Evolutionary conservation across 2,113 vertebrate genomes (phyloP).

Genomic region (Globicephala melas): DNA sequence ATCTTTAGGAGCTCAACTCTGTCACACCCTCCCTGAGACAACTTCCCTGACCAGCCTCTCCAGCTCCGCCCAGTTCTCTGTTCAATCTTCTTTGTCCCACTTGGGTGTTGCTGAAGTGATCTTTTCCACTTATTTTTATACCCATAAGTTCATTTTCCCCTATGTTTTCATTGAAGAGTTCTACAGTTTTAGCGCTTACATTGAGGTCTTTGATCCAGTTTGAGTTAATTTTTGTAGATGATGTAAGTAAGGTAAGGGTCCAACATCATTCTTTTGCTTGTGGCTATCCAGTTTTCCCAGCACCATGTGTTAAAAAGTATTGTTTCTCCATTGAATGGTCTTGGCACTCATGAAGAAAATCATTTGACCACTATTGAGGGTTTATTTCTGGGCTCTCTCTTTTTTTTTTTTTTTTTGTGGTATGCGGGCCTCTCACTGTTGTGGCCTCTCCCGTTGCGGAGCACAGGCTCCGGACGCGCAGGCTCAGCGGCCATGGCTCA

Average conservation of each 20-base stretch:
- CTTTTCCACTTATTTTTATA: not conserved
- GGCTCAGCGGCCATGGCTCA: too few species aligned
- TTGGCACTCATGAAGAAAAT: not conserved
- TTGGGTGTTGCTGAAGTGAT: rapidly evolving
- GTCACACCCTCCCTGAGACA: not conserved
- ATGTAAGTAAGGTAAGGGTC: not conserved
- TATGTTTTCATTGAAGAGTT: not conserved
- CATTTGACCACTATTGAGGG: not conserved
- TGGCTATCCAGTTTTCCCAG: not conserved
- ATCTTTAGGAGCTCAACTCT: not conserved
- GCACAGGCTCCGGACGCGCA: too few species aligned
- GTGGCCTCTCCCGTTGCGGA: too few species aligned
- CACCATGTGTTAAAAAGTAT: not conserved
- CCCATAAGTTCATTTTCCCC: not conserved
- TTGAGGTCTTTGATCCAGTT: not conserved
- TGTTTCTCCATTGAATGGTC: not conserved
- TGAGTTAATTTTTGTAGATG: not conserved
- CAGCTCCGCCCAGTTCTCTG: rapidly evolving
- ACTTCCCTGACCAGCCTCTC: not conserved
- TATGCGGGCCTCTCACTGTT: too few species aligned
- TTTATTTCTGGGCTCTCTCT: not conserved
- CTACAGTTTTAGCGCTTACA: not conserved
- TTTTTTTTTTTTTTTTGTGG: too few species aligned
- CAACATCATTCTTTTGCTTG: not conserved
- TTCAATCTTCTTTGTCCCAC: not conserved